Evolutionary conservation across 2,888 invertebrate species (phyloP).

Genomic region (Ormia ochracea): DNA sequence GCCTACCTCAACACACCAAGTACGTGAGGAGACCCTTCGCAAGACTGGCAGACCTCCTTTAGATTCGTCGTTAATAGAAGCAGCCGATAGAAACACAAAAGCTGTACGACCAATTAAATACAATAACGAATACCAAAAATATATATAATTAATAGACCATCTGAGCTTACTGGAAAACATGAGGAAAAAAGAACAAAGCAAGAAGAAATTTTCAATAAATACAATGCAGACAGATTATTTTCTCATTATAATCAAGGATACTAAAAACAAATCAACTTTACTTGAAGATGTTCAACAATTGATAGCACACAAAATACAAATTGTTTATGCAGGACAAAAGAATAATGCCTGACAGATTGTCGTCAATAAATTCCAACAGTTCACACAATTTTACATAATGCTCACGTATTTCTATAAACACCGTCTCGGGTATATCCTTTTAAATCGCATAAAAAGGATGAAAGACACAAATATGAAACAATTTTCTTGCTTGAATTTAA

Average conservation of each 20-base stretch:
- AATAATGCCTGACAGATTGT: conserved; percentile 82
- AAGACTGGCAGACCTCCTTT: conserved; percentile 78
- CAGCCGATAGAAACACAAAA: conserved; percentile 79
- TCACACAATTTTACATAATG: conserved; percentile 83
- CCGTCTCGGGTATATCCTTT: conserved; percentile 68
- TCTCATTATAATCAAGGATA: not conserved
- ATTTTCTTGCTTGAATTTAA: not conserved
- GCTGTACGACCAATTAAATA: conserved; percentile 79
- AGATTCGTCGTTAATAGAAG: conserved; percentile 80
- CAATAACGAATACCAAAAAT: conserved; percentile 79
- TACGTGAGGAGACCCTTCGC: conserved; percentile 72
- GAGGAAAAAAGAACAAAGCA: not conserved
- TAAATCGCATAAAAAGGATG: conserved; percentile 6
- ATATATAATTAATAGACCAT: conserved; percentile 77
- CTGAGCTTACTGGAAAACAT: conserved; percentile 71
- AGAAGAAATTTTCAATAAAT: not conserved
- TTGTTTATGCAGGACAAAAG: conserved; percentile 84
- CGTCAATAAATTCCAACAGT: conserved; percentile 81
- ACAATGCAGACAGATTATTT: not conserved
- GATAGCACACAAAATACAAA: conserved; percentile 85
- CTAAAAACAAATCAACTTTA: conserved; percentile 61
- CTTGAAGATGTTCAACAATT: conserved; percentile 80
- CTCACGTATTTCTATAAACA: conserved; percentile 82
- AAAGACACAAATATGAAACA: not conserved
- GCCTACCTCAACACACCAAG: conserved; percentile 73